These are phyloP conservation scores for Pangasius djambal DNA, from an alignment of 2,797 vertebrate genomes.

Conservation along the genomic window DNA sequence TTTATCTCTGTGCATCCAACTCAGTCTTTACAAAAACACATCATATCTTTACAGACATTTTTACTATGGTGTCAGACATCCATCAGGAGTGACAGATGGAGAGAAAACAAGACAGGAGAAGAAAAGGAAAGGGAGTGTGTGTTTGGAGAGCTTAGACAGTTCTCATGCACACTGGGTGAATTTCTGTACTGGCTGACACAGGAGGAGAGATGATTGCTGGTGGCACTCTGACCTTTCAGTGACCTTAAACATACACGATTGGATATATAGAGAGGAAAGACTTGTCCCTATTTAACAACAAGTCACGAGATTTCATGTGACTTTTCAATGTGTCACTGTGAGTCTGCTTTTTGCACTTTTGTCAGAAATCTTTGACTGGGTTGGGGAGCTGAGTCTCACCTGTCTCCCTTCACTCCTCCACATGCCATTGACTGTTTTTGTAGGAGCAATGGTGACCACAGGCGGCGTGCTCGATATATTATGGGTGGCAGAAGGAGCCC, in stretches of 20 bases:
- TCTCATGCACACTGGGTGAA: conserved; percentile 60
- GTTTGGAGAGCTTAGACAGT: conserved; percentile 59
- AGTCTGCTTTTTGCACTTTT: neutral
- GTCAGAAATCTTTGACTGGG: neutral
- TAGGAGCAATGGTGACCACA: conserved; percentile 97
- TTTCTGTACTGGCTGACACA: conserved; percentile 60
- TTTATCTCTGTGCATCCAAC: neutral
- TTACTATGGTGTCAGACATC: neutral
- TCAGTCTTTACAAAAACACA: neutral
- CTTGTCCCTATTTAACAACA: neutral
- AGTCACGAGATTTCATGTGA: neutral
- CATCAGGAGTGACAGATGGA: neutral
- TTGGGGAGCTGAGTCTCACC: conserved; percentile 68
- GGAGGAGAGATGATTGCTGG: neutral
- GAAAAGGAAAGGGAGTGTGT: conserved; percentile 34
- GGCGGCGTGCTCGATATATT: conserved; percentile 94
- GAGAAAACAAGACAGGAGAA: conserved; percentile 2
- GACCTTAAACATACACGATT: neutral
- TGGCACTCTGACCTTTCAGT: conserved; percentile 22
- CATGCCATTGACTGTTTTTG: conserved; percentile 95
- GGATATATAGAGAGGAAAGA: neutral
- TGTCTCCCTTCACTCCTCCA: conserved; percentile 95
- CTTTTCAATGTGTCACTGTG: neutral
- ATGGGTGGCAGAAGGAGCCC: conserved; percentile 82
- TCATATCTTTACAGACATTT: conserved; percentile 4